These are phyloP conservation scores for Callospermophilus lateralis DNA, from an alignment of 2,113 vertebrate species.

Conservation along the genomic window DNA sequence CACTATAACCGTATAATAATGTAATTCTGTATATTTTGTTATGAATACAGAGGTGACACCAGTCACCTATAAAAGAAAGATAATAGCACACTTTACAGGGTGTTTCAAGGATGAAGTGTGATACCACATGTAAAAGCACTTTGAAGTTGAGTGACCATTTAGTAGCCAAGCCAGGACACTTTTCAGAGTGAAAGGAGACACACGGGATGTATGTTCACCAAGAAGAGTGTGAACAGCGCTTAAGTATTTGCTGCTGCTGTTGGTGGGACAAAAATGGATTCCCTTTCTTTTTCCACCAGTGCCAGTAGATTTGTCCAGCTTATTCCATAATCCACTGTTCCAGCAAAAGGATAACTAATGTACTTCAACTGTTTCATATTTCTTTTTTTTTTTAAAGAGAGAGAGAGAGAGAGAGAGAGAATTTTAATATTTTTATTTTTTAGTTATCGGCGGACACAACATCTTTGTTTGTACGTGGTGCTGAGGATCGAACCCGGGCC, in stretches of 20 bases:
- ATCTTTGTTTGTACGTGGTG: too few relatives aligned
- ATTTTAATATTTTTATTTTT: too few relatives aligned
- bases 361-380: neutral
- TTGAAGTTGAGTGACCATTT: slow-evolving; percentile 18
- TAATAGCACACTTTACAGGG: neutral
- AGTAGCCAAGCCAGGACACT: slow-evolving; percentile 1
- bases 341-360: neutral
- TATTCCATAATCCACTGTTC: neutral
- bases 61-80: slow-evolving; percentile 24
- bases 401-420: too few relatives aligned
- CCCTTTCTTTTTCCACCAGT: neutral
- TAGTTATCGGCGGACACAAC: too few relatives aligned
- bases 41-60: neutral
- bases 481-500: too few relatives aligned
- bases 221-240: neutral
- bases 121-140: neutral
- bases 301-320: neutral
- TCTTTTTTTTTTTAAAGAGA: too few relatives aligned
- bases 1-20: neutral
- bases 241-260: neutral
- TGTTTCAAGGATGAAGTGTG: neutral
- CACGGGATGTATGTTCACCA: neutral
- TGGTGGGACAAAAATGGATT: neutral
- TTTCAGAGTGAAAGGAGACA: slow-evolving; percentile 14
- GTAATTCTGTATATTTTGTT: slow-evolving; percentile 49